These are phyloP conservation scores for Macaca mulatta DNA, from an alignment of 2,113 vertebrate species.

Conservation along the genomic window DNA sequence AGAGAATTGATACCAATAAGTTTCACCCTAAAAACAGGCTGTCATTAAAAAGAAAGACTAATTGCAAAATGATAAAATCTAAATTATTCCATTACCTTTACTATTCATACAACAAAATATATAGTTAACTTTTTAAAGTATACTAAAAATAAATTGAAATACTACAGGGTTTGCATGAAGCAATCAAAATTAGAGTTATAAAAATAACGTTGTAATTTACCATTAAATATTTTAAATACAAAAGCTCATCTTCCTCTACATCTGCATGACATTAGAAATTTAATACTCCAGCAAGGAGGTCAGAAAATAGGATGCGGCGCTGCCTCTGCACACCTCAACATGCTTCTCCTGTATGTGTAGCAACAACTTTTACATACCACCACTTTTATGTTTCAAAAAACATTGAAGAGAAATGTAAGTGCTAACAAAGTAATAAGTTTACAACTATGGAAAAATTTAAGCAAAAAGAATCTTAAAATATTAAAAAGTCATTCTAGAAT, in stretches of 20 bases:
- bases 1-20: conserved; percentile 77
- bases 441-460: background rate
- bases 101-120: background rate
- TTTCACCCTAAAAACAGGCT: background rate
- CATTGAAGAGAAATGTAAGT: background rate
- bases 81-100: background rate
- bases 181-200: background rate
- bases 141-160: background rate
- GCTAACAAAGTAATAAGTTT: background rate
- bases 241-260: background rate
- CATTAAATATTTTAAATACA: background rate
- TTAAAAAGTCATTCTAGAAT: background rate
- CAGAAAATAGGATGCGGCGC: background rate
- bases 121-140: background rate
- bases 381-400: background rate
- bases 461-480: background rate
- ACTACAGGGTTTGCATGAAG: background rate
- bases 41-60: background rate
- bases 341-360: background rate
- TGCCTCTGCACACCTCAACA: background rate
- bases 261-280: background rate
- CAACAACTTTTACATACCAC: background rate
- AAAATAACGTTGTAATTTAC: background rate
- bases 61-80: background rate
- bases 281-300: background rate